Evolutionary conservation across 2,888 invertebrate species (phyloP).

Genomic region (Melieria omissa): DNA sequence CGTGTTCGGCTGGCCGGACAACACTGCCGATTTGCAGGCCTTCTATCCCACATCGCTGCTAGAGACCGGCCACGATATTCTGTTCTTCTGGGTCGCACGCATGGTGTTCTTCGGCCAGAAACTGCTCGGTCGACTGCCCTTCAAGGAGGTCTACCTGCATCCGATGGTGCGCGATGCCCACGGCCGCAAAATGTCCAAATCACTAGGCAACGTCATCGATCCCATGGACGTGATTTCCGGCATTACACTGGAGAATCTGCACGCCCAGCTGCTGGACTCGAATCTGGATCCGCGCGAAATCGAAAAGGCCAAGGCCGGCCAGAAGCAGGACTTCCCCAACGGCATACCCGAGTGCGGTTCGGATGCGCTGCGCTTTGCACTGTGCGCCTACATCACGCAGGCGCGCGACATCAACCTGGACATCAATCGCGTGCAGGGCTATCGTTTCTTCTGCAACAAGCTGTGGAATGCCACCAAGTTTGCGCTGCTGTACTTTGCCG

Average conservation of each 20-base stretch:
- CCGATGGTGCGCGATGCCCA: slow-evolving; percentile 98
- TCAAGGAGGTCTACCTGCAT: slow-evolving; percentile 92
- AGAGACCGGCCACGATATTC: slow-evolving; percentile 97
- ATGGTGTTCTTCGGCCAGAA: slow-evolving; percentile 98
- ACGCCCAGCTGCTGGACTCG: slow-evolving; percentile 77
- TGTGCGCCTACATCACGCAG: slow-evolving; percentile 89
- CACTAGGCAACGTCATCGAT: slow-evolving; percentile 97
- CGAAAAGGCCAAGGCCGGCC: slow-evolving; percentile 78
- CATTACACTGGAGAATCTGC: slow-evolving; percentile 81
- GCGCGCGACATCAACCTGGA: slow-evolving; percentile 96
- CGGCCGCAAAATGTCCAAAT: slow-evolving; percentile 99
- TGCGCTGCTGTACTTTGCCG: slow-evolving; percentile 78
- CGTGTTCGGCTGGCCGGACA: slow-evolving; percentile 96
- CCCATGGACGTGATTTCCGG: slow-evolving; percentile 96
- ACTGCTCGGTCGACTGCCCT: slow-evolving; percentile 90
- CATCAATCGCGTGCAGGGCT: slow-evolving; percentile 91
- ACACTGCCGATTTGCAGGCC: slow-evolving; percentile 75
- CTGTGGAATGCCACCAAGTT: slow-evolving; percentile 99
- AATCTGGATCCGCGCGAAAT: slow-evolving; percentile 90
- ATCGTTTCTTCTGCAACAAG: slow-evolving; percentile 98
- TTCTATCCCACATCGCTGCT: slow-evolving; percentile 93
- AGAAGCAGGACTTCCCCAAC: slow-evolving; percentile 83
- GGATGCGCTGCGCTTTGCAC: slow-evolving; percentile 76
- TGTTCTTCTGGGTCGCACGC: slow-evolving; percentile 99
- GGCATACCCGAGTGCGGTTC: slow-evolving; percentile 95